These are phyloP conservation scores for Nettapus auritus DNA, from an alignment of 2,113 vertebrate species.

Conservation along the genomic window DNA sequence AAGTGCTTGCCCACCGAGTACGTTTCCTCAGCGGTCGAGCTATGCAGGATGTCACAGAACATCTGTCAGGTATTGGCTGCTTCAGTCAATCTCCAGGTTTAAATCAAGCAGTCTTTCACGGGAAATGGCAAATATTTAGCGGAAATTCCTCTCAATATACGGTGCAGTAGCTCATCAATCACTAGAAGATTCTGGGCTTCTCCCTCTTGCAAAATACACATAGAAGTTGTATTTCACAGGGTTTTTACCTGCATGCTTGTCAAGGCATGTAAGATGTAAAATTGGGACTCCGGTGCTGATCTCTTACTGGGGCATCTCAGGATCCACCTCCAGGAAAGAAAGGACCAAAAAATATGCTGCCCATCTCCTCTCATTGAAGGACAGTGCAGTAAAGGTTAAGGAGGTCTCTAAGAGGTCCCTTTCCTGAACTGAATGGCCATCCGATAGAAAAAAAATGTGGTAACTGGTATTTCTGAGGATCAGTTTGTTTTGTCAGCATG, in stretches of 20 bases:
- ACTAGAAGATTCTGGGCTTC: background rate
- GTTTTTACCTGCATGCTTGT: background rate
- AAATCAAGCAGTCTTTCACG: background rate
- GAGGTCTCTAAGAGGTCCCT: background rate
- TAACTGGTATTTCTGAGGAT: background rate
- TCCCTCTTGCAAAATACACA: background rate
- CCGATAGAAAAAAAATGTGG: background rate
- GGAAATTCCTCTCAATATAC: background rate
- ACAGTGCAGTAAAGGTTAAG: background rate
- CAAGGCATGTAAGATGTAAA: background rate
- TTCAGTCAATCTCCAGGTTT: background rate
- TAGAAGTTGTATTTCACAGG: background rate
- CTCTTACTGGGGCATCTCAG: background rate
- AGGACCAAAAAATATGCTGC: background rate
- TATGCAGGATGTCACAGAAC: conserved; percentile 59
- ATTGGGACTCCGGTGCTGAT: background rate
- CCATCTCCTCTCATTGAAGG: background rate
- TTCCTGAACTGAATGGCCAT: background rate
- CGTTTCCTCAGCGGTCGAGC: conserved; percentile 62
- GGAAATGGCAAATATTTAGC: background rate
- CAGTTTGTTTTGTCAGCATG: background rate
- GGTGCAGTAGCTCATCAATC: background rate
- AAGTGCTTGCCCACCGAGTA: conserved; percentile 42
- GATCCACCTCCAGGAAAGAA: background rate
- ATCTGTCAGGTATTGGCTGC: conserved; percentile 64